Base-by-base conservation (phyloP, 2,888 invertebrate genomes). In the Iselma pallidipennis region DNA sequence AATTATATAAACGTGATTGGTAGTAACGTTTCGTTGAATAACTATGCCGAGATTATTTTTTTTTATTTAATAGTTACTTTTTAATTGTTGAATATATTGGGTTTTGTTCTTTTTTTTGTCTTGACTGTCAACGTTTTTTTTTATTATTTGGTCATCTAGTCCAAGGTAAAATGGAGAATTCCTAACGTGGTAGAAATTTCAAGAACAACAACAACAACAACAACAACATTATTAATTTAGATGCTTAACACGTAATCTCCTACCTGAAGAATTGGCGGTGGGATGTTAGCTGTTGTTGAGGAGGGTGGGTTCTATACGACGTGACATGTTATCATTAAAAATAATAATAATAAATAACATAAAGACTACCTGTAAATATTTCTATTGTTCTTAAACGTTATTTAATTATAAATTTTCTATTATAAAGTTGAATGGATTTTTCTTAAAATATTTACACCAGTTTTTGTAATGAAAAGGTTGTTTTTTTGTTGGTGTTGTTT, bases 111-210 rank as follows among this genome's bases (percentile, higher is more conserved):
- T 21, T 45, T 16, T 37, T 16, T 37, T 37, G 14, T 37, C 10
- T 45, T 19, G 10, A 19, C 19, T 9, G 2, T 3, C 19, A 42
- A 10, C 7, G 42, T 42, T 42, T 42, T 16, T 19, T 19, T 19
- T 42, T 45, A 4, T 51, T 51, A 16, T 26, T 29, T 16, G 29
- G 51, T 51, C 51, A 51, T 51, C 14, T 51, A 26, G 51, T 51
- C 31, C 51, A 51, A 51, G 51, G 51, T 28, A 51, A 28, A 45
- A 14, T 31, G 29, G 51, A 29, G 51, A 16, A 50, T 50, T 50
- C 50, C 7, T 19, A 51, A 50, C 28, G 16, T 16, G 19, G 51
- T 51, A 19, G 12, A 29, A 14, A 29, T 51, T 51, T 28, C n/a
- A 29, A 51, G 14, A 31, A 29, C 26, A 51, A 26, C 29, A 16